Percentiles rank a stretch among this genome's conserved stretches.
phyloP scores from a whole-genome alignment of 1,140 invertebrate species.

The Nephila pilipes region DNA sequence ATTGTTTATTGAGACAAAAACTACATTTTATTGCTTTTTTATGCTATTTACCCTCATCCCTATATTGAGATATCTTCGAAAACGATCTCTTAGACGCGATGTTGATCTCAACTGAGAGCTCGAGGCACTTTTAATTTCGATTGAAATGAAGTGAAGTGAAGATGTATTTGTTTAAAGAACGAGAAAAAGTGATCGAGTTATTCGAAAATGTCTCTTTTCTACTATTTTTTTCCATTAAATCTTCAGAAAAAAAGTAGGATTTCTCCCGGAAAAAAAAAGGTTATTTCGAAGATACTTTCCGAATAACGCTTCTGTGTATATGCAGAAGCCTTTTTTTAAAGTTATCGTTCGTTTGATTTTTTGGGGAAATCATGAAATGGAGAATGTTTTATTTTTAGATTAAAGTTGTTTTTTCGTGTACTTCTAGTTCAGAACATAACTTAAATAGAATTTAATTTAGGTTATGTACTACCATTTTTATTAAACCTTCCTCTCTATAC shows the following conservation, averaged over 20 bases:
- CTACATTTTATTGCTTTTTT: background rate
- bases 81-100: background rate
- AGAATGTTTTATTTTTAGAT: background rate
- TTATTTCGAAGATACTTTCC: background rate
- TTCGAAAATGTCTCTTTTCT: background rate
- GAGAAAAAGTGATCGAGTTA: background rate
- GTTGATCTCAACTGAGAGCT: background rate
- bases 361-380: background rate
- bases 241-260: background rate
- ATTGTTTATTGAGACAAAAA: slow-evolving; percentile 5
- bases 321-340: background rate
- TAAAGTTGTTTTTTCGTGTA: background rate
- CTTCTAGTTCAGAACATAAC: no score
- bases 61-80: background rate
- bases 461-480: no score
- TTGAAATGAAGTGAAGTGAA: background rate
- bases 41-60: background rate
- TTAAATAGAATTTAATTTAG: no score
- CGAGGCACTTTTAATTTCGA: slow-evolving; percentile 21
- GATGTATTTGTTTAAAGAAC: background rate
- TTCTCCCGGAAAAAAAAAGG: background rate
- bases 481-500: no score
- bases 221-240: background rate
- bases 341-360: background rate
- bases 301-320: background rate